A percentile compares a stretch with the other conserved stretches of the same genome.
phyloP scores from a whole-genome alignment of 2,888 invertebrate species.

The Nomada flava region DNA sequence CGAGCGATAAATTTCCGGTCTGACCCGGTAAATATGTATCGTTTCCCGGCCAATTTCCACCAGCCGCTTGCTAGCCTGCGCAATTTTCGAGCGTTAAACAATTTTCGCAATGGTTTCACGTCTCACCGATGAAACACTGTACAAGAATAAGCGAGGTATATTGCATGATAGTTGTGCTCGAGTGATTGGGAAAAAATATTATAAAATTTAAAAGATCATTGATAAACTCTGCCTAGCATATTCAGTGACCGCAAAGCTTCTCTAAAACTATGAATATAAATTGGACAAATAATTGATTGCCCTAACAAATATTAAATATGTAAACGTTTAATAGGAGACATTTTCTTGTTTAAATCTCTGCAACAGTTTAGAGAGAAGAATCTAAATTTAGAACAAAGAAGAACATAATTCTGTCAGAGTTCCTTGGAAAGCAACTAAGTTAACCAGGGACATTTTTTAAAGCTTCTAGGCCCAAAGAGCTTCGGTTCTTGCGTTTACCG shows the following conservation, averaged over 20 bases:
- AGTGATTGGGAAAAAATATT: no score
- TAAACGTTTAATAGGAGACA: no score
- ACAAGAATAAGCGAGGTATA: background rate
- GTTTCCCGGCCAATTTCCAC: slow-evolving; percentile 30
- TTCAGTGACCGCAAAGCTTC: no score
- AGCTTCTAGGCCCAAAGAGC: background rate
- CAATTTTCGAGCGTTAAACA: slow-evolving; percentile 30
- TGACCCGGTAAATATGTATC: slow-evolving; percentile 45
- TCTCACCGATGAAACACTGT: slow-evolving; percentile 6
- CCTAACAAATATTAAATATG: no score
- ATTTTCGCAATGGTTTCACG: slow-evolving; percentile 3
- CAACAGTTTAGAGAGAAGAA: no score
- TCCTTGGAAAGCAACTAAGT: background rate
- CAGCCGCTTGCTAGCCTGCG: background rate
- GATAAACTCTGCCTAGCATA: no score
- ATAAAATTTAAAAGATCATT: no score
- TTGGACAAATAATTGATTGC: no score
- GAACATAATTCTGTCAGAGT: background rate
- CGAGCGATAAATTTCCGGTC: slow-evolving; percentile 53
- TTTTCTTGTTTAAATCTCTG: no score
- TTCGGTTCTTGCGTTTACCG: slow-evolving; percentile 6
- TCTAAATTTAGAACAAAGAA: background rate
- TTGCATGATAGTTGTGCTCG: slow-evolving; percentile 26
- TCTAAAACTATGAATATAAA: no score
- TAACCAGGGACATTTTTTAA: background rate